Evolutionary conservation across 2,888 invertebrate genomes (phyloP), one percentile per base, ranked within the genome.

Genomic region (Byasa hedistus): DNA sequence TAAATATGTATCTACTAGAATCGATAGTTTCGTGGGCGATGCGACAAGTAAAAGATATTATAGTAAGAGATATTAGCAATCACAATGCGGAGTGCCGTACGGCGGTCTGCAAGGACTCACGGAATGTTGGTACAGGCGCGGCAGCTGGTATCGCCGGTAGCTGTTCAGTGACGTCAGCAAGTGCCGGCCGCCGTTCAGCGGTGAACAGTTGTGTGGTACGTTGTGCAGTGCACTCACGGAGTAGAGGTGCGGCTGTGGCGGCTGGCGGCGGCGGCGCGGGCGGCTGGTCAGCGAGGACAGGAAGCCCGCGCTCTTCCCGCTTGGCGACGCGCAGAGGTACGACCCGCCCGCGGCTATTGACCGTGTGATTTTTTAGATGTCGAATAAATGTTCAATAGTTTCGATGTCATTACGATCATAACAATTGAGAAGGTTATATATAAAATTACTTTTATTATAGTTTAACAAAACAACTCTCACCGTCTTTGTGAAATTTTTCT

Each of bases 401-500:
- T 32, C 8, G 10, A 32, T 32, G 32, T 32, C 1, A 32, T 10
- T 32, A 10, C 32, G 1, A 32, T 10, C 7, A 32, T 32, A 32
- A 32, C 1, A 32, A n/a, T n/a, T n/a, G n/a, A 32, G 10, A 32
- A 32, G 10, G 7, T 32, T 10, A 10, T 10, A 10, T 10, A 7
- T 32, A 32, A 1, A 32, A 10, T 10, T 32, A 32, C 7, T 32
- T 10, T 8, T 10, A 32, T 10, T 32, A 32, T 32, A 32, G 32
- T 32, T 10, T 32, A 8, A 1, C 7, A 32, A 32, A 32, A 32
- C 32, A 32, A 1, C 10, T 32, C 80, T 81, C 69, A 90, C 91
- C 94, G 76, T 95, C 95, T 79, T 94, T 93, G 73, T 94, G 94
- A 79, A 95, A 89, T 73, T 94, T 95, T 80, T 94, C 94, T 81